Conservation (phyloP, 2,797 vertebrate species). For the Coregonus ussuriensis region DNA sequence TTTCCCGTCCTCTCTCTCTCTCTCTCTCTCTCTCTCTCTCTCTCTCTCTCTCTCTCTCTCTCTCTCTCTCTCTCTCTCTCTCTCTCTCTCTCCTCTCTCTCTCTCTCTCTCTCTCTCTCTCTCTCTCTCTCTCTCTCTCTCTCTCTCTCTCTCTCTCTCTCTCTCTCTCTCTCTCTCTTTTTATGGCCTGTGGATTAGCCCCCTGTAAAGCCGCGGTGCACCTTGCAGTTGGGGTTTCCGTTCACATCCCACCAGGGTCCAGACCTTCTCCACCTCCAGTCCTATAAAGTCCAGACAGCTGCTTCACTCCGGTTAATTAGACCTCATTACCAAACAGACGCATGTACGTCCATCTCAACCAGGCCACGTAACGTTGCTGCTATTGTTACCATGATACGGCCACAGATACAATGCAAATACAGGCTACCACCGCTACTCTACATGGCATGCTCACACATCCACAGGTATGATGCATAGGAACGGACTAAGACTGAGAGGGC, state of each 20-base stretch:
- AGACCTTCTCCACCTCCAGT: slow-evolving; percentile 50
- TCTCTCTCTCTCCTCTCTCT: slow-evolving; percentile 51
- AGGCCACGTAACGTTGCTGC: neutral
- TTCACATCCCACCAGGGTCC: slow-evolving; percentile 57
- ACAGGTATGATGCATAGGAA: neutral
- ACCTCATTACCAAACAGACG: slow-evolving; percentile 51
- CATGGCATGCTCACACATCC: slow-evolving; percentile 10
- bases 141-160: slow-evolving; percentile 15
- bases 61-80: neutral
- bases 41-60: slow-evolving; percentile 55
- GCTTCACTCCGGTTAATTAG: slow-evolving; percentile 54
- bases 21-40: neutral
- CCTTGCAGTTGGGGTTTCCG: slow-evolving; percentile 64
- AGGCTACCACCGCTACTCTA: neutral
- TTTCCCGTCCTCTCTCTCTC: too few relatives aligned
- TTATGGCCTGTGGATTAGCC: slow-evolving; percentile 69
- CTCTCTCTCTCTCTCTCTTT: slow-evolving; percentile 54
- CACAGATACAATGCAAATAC: slow-evolving; percentile 1
- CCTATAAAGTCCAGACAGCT: slow-evolving; percentile 69
- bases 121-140: too few relatives aligned
- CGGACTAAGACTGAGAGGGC: too few relatives aligned
- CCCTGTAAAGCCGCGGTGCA: slow-evolving; percentile 61
- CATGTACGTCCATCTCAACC: neutral
- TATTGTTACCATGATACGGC: neutral
- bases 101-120: slow-evolving; percentile 34